Percentiles rank a stretch among this genome's conserved stretches.
These are phyloP conservation scores for Amblyraja radiata DNA, from an alignment of 2,797 vertebrate species.

Conservation along the genomic window DNA sequence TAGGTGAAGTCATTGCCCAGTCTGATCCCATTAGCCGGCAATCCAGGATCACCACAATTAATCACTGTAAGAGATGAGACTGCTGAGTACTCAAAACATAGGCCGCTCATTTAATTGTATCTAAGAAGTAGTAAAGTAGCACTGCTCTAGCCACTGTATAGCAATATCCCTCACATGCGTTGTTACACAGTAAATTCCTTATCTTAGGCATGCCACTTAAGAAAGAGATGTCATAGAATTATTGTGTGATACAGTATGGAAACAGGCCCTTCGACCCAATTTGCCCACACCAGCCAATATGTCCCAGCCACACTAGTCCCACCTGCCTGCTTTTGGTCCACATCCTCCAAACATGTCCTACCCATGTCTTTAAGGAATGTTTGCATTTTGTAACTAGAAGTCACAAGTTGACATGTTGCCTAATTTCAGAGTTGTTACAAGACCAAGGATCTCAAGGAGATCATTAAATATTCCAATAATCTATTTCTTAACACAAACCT, in stretches of 20 bases:
- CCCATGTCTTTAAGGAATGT: no score
- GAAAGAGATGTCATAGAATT: not conserved
- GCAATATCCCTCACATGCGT: no score
- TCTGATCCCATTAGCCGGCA: slow-evolving; percentile 84
- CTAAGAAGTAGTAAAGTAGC: not conserved
- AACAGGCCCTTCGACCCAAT: no score
- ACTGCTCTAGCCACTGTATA: not conserved
- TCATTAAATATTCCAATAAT: not conserved
- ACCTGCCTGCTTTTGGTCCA: no score
- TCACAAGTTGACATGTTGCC: not conserved
- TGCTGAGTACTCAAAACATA: not conserved
- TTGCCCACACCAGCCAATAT: no score
- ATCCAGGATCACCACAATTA: slow-evolving; percentile 88
- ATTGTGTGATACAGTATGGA: no score
- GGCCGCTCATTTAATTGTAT: not conserved
- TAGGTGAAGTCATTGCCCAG: slow-evolving; percentile 82
- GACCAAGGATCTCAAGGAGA: not conserved
- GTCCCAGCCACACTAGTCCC: no score
- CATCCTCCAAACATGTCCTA: no score
- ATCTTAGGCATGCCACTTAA: not conserved
- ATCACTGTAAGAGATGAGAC: slow-evolving; percentile 65
- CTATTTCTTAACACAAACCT: not conserved
- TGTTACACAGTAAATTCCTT: not conserved
- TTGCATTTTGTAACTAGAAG: not conserved
- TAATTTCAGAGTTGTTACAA: not conserved